Base-by-base conservation (phyloP, 2,797 vertebrate genomes). In the Tiaroga cobitis region DNA sequence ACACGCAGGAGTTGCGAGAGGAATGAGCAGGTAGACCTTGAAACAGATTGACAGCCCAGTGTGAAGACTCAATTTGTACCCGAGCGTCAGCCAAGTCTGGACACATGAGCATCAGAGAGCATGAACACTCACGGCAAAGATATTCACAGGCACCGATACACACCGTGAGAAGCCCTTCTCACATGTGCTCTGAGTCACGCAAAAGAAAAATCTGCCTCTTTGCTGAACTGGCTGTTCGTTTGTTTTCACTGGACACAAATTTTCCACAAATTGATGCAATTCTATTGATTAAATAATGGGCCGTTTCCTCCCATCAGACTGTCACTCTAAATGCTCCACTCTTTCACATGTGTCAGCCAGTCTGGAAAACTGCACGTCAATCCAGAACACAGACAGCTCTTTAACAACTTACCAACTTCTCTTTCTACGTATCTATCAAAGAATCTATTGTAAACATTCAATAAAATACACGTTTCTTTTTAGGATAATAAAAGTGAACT, bases 281-380 rank as follows among this genome's bases (percentile, higher is more conserved):
- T 95, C 93, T 92, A 95, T 96, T 96, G 95, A 97, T 97, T 96
- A 96, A 97, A 96, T 97, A 97, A 97, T 96, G 92, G 92, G 90
- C 92, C 93, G 94, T 95, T 96, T 96, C 96, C 96, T 96, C 93
- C 94, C 93, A 95, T 96, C 90, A 93, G 91, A 92, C 95, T 96
- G 95, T 95, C 95, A 94, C 82, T 89, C 87, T 69, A 78, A 87
- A 74, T 39, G 73, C 82, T 59, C n/a, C 51, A 77, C 37, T 82
- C 70, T 49, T 78, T 68, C 61, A 67, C 67, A 34, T 80, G 72
- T 65, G 75, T 39, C n/a, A n/a, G n/a, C n/a, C n/a, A n/a, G n/a
- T n/a, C 59, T 41, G 65, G 37, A 54, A 11, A 69, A 21, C 34
- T 69, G 34, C 41, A 83, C 8, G 72, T 83, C 82, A 83, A 68